Percentiles rank a stretch among this genome's conserved stretches.
These are phyloP conservation scores for Gymnodraco acuticeps DNA, from an alignment of 2,797 vertebrate genomes.

Conservation along the genomic window DNA sequence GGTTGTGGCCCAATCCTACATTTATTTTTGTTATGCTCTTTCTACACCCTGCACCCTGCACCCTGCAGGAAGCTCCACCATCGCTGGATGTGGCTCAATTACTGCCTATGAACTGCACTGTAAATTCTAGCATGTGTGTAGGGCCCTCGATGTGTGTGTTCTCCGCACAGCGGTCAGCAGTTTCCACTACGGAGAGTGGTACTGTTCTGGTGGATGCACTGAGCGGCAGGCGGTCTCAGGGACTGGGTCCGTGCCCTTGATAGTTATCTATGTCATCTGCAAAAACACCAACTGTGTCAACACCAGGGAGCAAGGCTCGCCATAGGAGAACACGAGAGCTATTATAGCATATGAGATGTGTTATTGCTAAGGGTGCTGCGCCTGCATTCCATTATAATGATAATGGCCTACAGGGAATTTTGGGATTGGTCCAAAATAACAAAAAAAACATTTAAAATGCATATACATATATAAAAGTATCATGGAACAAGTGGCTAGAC, in stretches of 20 bases:
- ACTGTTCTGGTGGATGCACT: background rate
- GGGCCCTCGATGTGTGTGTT: constrained; percentile 26
- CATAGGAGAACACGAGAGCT: constrained; percentile 34
- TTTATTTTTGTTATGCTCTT: constrained; percentile 16
- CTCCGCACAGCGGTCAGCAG: constrained; percentile 23
- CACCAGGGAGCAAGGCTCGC: constrained; percentile 44
- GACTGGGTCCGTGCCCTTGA: constrained; percentile 54
- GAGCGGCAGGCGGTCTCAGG: constrained; percentile 34
- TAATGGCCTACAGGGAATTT: constrained; percentile 39
- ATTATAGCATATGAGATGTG: constrained; percentile 58
- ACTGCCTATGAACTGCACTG: background rate
- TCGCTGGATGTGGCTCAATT: constrained; percentile 10
- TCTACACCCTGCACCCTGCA: background rate
- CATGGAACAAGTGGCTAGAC: background rate
- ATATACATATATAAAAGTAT: background rate
- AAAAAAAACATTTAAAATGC: constrained; percentile 19
- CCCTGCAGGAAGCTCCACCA: background rate
- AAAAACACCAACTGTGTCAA: constrained; percentile 82
- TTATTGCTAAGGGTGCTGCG: constrained; percentile 51
- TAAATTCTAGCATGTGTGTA: background rate
- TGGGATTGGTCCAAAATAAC: constrained; percentile 38
- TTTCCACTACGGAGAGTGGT: constrained; percentile 36
- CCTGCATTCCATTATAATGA: constrained; percentile 61
- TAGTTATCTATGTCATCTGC: constrained; percentile 62
- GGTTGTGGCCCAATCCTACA: background rate